Percentiles rank a stretch among this genome's conserved stretches.
Conservation (phyloP, 2,888 invertebrate species). For the Drosophila hamatofila region DNA sequence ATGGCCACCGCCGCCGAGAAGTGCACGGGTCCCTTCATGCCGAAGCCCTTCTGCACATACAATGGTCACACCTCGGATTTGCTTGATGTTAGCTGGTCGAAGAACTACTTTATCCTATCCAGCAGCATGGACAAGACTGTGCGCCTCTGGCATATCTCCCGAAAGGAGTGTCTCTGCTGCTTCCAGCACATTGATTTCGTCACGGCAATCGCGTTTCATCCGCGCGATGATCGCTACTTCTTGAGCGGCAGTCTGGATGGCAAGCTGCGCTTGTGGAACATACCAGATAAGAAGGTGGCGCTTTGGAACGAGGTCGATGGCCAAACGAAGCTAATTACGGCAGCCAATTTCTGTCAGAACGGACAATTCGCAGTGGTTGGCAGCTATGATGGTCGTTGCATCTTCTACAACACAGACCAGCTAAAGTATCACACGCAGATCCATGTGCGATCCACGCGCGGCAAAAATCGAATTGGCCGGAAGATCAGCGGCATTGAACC, state of each 20-base stretch:
- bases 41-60: conserved; percentile 96
- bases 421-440: conserved; percentile 99
- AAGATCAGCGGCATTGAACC: conserved; percentile 99
- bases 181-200: conserved; percentile 99
- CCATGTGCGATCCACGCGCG: conserved; percentile 97
- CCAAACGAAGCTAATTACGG: conserved; percentile 97
- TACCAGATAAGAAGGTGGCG: conserved; percentile 99
- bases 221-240: conserved; percentile 95
- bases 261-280: conserved; percentile 99
- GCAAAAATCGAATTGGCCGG: conserved; percentile 96
- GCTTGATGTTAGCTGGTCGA: conserved; percentile 99
- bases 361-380: conserved; percentile 99
- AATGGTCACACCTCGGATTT: conserved; percentile 98
- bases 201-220: conserved; percentile 99
- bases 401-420: conserved; percentile 99
- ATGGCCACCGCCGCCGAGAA: conserved; percentile 87
- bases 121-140: conserved; percentile 99
- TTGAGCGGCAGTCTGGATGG: conserved; percentile 99
- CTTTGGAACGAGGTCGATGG: conserved; percentile 99
- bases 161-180: conserved; percentile 98
- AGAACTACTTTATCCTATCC: conserved; percentile 98
- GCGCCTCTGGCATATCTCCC: conserved; percentile 97
- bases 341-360: conserved; percentile 98
- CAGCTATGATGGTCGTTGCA: conserved; percentile 98
- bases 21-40: conserved; percentile 91